Base-by-base conservation (phyloP, 2,888 invertebrate species). In the Oasisia sp. region DNA sequence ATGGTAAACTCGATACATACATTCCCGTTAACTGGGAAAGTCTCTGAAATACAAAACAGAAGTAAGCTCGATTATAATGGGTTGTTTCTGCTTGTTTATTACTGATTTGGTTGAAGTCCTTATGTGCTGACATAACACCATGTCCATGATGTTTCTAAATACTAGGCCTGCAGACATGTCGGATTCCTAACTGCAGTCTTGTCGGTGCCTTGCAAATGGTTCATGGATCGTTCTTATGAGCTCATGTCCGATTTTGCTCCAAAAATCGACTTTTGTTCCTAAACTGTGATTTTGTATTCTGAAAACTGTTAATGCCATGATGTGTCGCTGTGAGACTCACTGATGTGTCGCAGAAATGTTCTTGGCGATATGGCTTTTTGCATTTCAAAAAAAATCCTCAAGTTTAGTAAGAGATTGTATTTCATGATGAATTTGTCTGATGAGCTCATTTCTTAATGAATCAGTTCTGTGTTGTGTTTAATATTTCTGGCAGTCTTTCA, bases 21-120 rank as follows among this genome's bases (percentile, higher is more conserved):
- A 74, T 19, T 74, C 74, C 74, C 74, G 74, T 74, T 74, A n/a
- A 74, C 74, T 74, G 74, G 74, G 50, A 27, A 74, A 27, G 19
- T 74, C 74, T 74, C 27, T 3, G 27, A 74, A 74, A 74, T 74
- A n/a, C 19, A 74, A 74, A 14, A 19, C 74, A 74, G 19, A 74
- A 74, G 74, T 74, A 74, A 74, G 74, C 1, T 74, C 27, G 74
- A 74, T 27, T 74, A 74, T 27, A 27, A 74, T 74, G 74, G 74
- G 74, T 74, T 74, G 74, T 74, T 74, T 74, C 74, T 74, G 74
- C 74, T n/a, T 74, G 74, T 74, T 74, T 74, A 2, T 74, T 74
- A 74, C n/a, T 74, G n/a, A 74, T 27, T 74, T 74, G 74, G 27
- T 19, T 74, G 74, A 74, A 19, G 27, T 74, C 74, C 27, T 74